phyloP scores from a whole-genome alignment of 1,140 invertebrate species.

The Lepidurus arcticus region DNA sequence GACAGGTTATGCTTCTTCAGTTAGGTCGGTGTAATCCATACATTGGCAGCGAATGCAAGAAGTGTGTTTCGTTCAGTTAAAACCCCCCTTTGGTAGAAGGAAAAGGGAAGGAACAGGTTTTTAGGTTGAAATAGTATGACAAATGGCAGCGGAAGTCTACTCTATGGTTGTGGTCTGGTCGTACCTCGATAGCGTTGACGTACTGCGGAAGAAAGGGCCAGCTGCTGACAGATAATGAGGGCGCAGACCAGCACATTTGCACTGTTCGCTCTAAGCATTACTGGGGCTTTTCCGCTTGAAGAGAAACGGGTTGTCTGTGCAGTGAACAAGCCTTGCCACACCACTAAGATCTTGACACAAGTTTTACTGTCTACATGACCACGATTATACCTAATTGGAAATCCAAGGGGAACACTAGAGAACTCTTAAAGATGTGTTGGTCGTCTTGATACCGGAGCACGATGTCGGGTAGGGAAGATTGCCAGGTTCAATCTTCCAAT shows the following conservation, averaged over 20 bases:
- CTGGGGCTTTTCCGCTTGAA: background rate
- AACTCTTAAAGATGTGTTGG: background rate
- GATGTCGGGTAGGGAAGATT: background rate
- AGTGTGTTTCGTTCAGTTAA: no score
- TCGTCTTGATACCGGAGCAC: background rate
- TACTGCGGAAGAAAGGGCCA: background rate
- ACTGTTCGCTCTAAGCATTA: background rate
- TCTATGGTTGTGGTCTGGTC: background rate
- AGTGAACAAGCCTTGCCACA: background rate
- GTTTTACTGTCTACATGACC: slow-evolving; percentile 16
- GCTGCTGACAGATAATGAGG: slow-evolving; percentile 3
- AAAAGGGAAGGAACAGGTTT: background rate
- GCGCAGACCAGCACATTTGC: slow-evolving; percentile 8
- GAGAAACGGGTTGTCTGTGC: background rate
- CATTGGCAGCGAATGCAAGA: no score
- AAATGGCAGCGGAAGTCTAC: background rate
- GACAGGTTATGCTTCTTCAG: no score
- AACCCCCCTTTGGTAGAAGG: no score
- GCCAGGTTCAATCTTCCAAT: background rate
- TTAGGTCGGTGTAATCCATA: no score
- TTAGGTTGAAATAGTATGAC: background rate
- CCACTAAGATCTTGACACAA: background rate
- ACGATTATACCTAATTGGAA: background rate
- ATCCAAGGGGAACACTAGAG: background rate
- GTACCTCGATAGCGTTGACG: slow-evolving; percentile 7